Base-by-base conservation (phyloP, 2,888 invertebrate species). In the Helobdella robusta region DNA sequence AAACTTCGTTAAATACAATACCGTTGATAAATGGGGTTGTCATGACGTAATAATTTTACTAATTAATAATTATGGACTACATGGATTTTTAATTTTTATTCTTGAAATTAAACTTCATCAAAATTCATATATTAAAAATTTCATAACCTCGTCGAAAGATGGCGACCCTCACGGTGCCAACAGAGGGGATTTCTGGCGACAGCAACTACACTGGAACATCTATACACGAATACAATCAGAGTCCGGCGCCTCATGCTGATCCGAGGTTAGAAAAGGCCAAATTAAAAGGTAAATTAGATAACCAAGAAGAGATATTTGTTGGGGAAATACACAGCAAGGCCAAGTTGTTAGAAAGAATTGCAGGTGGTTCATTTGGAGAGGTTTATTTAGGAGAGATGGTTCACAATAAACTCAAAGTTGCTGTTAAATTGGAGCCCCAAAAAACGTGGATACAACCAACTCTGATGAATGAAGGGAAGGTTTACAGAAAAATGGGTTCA, bases 281-380 rank as follows among this genome's bases (percentile, higher is more conserved):
- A 44, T 32, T 62, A 28, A 46, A 50, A 18, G 20, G 50, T 23
- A 44, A 62, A 30, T 28, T 62, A 44, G 28, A 54, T 30, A 32
- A 32, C 11, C 25, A 56, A 30, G 50, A 48, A 62, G 62, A 62
- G 20, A 32, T 62, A n/a, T 20, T 62, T 48, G 62, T 67, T 30
- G 68, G 68, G 1, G 68, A 68, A 40, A 63, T 40, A 34, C 67
- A 66, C 20, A 28, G 59, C 63, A 69, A 67, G 50, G 59, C 66
- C 4, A 46, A 50, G 1, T 50, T 70, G 59, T 11, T 67, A 8
- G 48, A 68, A 32, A 46, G 65, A 20, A 44, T 70, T 32, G 62
- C 58, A 23, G 68, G 69, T 4, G 70, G 70, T 6, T 65, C 70
- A 5, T 70, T 70, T 56, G 70, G 70, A 15, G 66, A 70, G 25